Conservation (phyloP, 2,888 invertebrate genomes). For the Amorpha juglandis region DNA sequence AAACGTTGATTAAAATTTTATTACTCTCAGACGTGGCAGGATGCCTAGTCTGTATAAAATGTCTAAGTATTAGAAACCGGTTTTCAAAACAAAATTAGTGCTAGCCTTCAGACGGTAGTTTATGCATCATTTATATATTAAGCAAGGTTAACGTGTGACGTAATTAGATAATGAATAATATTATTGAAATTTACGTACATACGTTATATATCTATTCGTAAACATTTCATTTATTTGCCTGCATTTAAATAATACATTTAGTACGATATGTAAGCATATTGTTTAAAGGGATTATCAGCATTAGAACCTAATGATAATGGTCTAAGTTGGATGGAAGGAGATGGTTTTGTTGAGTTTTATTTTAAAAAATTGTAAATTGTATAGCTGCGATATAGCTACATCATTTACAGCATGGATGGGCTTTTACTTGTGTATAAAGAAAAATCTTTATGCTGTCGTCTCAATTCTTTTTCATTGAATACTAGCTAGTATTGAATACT, state of each 20-base stretch:
- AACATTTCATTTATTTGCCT: not conserved
- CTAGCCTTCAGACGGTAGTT: constrained; percentile 44
- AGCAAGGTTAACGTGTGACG: constrained; percentile 42
- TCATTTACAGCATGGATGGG: too few species aligned
- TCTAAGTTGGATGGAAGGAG: too few species aligned
- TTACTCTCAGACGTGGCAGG: constrained; percentile 15
- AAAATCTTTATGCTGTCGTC: too few species aligned
- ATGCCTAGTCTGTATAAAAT: constrained; percentile 24
- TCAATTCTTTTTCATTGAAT: too few species aligned
- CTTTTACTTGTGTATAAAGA: too few species aligned
- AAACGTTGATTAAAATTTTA: constrained; percentile 11
- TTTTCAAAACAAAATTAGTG: constrained; percentile 35
- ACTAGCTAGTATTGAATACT: too few species aligned
- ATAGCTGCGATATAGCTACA: too few species aligned
- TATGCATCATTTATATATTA: constrained; percentile 44
- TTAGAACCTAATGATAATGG: too few species aligned
- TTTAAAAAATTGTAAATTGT: too few species aligned
- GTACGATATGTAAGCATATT: too few species aligned
- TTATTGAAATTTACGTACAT: not conserved
- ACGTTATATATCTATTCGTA: not conserved
- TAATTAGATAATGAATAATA: constrained; percentile 25
- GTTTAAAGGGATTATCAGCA: too few species aligned
- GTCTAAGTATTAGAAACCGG: constrained; percentile 23
- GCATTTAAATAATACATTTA: not conserved
- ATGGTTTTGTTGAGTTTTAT: too few species aligned